These are phyloP conservation scores for Sebastes iracundus DNA, from an alignment of 2,797 vertebrate genomes.

Conservation along the genomic window DNA sequence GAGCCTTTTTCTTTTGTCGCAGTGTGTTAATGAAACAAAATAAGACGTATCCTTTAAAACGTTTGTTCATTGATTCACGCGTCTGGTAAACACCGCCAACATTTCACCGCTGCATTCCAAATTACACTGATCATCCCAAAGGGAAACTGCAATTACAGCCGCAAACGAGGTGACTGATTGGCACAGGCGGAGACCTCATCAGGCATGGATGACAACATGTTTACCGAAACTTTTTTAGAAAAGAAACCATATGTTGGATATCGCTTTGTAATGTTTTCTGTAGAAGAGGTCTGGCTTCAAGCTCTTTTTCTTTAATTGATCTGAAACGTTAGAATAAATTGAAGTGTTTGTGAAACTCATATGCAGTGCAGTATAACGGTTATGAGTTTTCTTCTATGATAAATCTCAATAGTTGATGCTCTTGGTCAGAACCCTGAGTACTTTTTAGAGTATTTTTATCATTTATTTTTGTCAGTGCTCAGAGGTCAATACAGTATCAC, in stretches of 20 bases:
- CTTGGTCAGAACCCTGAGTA: neutral
- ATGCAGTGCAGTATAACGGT: neutral
- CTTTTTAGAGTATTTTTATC: neutral
- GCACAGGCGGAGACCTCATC: conserved; percentile 52
- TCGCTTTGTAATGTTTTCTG: neutral
- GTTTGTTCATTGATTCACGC: conserved; percentile 18
- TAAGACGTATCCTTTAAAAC: neutral
- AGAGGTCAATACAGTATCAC: neutral
- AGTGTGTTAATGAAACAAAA: neutral
- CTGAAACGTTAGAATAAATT: neutral
- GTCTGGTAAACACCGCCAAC: conserved; percentile 21
- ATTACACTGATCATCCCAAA: conserved; percentile 41
- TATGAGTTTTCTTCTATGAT: neutral
- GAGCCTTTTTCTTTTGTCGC: neutral
- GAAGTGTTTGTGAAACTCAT: neutral
- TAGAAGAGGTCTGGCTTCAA: neutral
- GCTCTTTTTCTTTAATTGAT: neutral
- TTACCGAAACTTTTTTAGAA: neutral
- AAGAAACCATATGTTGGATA: neutral
- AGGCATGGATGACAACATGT: conserved; percentile 1
- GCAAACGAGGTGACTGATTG: conserved; percentile 54
- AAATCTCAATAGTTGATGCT: neutral
- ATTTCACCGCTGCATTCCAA: conserved; percentile 15
- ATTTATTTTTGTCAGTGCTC: conserved; percentile 14
- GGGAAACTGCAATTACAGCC: conserved; percentile 51